Conservation (phyloP, 2,888 invertebrate species). For the Tyria jacobaeae region DNA sequence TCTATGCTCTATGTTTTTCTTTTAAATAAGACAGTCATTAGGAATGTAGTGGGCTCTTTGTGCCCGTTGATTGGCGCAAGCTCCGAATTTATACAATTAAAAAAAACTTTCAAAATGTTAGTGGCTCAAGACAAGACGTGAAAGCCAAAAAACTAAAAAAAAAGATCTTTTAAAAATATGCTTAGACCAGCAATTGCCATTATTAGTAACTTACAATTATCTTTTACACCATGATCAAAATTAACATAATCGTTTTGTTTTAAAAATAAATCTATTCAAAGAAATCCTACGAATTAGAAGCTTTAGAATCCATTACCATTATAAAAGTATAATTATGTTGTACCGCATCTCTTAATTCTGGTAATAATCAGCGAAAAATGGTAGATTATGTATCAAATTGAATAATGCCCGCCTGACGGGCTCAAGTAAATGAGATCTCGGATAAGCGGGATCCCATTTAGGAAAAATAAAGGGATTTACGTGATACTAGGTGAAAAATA, state of each 20-base stretch:
- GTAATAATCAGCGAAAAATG: constrained; percentile 72
- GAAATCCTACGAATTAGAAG: constrained; percentile 22
- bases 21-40: too few relatives aligned
- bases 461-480: constrained; percentile 56
- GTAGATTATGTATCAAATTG: constrained; percentile 75
- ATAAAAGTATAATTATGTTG: constrained; percentile 56
- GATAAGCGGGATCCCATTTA: constrained; percentile 58
- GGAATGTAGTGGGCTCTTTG: too few relatives aligned
- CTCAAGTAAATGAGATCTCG: constrained; percentile 71
- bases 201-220: neutral
- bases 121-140: too few relatives aligned
- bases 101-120: too few relatives aligned
- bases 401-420: constrained; percentile 71
- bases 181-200: neutral
- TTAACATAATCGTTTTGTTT: constrained; percentile 3
- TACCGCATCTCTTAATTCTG: constrained; percentile 60
- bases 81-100: too few relatives aligned
- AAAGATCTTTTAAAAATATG: too few relatives aligned
- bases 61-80: too few relatives aligned
- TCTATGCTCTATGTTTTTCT: too few relatives aligned
- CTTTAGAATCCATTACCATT: constrained; percentile 56
- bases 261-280: constrained; percentile 21
- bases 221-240: neutral
- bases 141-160: too few relatives aligned
- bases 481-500: constrained; percentile 29